phyloP scores from a whole-genome alignment of 2,888 invertebrate genomes.

The Lithophane leautieri region DNA sequence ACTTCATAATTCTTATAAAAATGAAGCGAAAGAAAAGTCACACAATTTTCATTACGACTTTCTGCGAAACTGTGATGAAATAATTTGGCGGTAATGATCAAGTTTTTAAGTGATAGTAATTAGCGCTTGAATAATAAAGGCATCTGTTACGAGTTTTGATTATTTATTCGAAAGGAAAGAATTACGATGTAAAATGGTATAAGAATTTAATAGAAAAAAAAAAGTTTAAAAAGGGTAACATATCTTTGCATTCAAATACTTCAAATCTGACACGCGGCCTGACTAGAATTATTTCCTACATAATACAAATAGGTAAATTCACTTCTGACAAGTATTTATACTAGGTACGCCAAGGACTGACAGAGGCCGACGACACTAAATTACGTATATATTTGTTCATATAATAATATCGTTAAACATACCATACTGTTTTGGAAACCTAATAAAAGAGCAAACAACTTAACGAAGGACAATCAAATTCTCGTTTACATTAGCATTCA shows the following conservation, averaged over 20 bases:
- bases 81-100: constrained; percentile 14
- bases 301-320: constrained; percentile 18
- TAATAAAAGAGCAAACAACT: constrained; percentile 32
- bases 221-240: neutral
- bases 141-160: neutral
- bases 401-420: constrained; percentile 37
- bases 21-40: neutral
- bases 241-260: neutral
- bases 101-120: constrained; percentile 1
- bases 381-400: constrained; percentile 31
- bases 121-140: neutral
- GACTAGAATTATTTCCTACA: neutral
- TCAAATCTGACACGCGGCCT: neutral
- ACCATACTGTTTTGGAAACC: constrained; percentile 22
- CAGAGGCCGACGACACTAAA: constrained; percentile 13
- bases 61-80: neutral
- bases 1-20: constrained; percentile 24
- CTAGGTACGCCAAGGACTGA: constrained; percentile 30
- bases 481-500: constrained; percentile 32
- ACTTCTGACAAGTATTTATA: constrained; percentile 14
- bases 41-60: neutral
- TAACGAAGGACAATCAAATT: constrained; percentile 34
- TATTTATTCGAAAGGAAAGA: neutral
- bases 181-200: neutral
- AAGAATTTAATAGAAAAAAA: neutral